Percentiles rank a stretch among this genome's conserved stretches.
phyloP scores from a whole-genome alignment of 2,113 vertebrate species.

The Polyodon spathula region DNA sequence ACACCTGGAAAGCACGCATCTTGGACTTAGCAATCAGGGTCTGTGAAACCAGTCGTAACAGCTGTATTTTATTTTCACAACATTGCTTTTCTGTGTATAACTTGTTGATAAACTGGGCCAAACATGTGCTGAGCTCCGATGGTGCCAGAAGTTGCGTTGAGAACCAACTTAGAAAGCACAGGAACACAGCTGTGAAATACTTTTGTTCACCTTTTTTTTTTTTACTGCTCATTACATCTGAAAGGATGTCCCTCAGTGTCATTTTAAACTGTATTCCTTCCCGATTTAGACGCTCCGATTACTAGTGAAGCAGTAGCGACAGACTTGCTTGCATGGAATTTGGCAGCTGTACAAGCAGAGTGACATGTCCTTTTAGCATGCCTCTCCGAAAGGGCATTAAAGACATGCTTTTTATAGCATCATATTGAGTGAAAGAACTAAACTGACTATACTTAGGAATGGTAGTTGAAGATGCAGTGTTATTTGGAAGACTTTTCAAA shows the following conservation, averaged over 20 bases:
- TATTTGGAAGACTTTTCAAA: not conserved
- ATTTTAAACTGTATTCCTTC: not conserved
- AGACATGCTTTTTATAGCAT: not conserved
- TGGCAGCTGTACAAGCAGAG: not conserved
- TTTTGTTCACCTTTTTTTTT: conserved; percentile 1
- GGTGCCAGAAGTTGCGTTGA: not conserved
- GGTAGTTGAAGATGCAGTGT: not conserved
- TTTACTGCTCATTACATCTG: not conserved
- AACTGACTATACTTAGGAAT: not conserved
- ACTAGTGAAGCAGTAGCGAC: not conserved
- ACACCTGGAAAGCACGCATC: too few species aligned
- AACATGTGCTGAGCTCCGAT: too few species aligned
- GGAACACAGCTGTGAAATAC: not conserved
- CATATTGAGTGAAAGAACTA: not conserved
- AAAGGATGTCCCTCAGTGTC: not conserved
- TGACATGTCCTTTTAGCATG: conserved; percentile 6
- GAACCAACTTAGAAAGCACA: not conserved
- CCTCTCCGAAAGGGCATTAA: conserved; percentile 1
- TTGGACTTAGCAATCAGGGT: too few species aligned
- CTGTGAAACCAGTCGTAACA: too few species aligned
- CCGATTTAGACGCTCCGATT: conserved; percentile 10
- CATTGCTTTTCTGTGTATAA: too few species aligned
- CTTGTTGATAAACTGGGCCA: too few species aligned
- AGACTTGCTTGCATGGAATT: not conserved
- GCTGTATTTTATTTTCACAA: too few species aligned